Conservation (phyloP, 2,797 vertebrate species). For the Leptodactylus fallax region DNA sequence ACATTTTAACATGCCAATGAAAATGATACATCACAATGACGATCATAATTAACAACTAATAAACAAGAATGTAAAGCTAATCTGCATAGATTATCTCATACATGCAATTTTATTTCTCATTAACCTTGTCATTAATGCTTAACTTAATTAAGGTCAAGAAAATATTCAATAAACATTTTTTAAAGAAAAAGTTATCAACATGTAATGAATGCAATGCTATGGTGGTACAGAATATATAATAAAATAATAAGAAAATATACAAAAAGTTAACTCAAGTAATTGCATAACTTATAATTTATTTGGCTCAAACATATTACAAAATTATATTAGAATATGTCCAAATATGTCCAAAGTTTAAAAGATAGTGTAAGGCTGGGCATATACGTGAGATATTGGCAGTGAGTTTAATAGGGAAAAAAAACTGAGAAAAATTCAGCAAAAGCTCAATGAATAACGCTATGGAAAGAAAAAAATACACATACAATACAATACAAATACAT, state of each 20-base stretch:
- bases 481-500: no score
- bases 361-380: no score
- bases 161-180: slow-evolving; percentile 22
- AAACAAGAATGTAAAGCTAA: slow-evolving; percentile 29
- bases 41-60: slow-evolving; percentile 47
- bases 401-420: no score
- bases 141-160: slow-evolving; percentile 33
- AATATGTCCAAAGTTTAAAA: no score
- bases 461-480: no score
- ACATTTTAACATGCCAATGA: slow-evolving; percentile 8
- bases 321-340: no score
- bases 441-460: no score
- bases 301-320: no score
- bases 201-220: neutral
- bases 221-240: neutral
- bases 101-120: slow-evolving; percentile 50
- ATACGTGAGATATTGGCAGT: no score
- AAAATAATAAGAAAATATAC: neutral
- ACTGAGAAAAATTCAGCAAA: no score
- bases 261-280: no score
- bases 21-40: slow-evolving; percentile 34
- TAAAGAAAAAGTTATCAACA: neutral
- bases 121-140: slow-evolving; percentile 48
- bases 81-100: slow-evolving; percentile 44
- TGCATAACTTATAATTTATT: no score